Percentiles rank a stretch among this genome's conserved stretches.
These are phyloP conservation scores for Anaspis maculata DNA, from an alignment of 2,888 invertebrate genomes.

Conservation along the genomic window DNA sequence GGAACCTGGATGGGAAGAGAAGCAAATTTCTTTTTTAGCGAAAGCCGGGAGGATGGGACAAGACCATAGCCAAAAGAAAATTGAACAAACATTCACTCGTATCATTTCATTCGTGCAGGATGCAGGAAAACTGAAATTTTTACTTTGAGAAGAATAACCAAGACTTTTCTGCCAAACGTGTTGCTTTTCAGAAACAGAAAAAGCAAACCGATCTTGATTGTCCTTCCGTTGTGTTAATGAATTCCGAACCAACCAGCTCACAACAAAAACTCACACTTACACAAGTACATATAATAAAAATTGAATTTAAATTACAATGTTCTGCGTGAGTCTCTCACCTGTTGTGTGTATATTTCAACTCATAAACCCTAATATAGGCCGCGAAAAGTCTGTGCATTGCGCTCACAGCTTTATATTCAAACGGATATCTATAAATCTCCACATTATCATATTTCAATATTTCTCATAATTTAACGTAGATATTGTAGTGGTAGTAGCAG, in stretches of 20 bases:
- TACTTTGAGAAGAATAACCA: too few species aligned
- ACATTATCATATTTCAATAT: conserved; percentile 22
- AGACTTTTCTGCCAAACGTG: too few species aligned
- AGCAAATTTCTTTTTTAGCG: too few species aligned
- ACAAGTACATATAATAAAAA: conserved; percentile 13
- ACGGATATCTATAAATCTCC: conserved; percentile 26
- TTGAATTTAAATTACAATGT: conserved; percentile 23
- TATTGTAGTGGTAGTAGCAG: too few species aligned
- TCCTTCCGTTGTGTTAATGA: background rate
- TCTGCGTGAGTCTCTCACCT: conserved; percentile 42
- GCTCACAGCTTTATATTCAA: conserved; percentile 39
- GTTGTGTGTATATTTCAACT: conserved; percentile 19
- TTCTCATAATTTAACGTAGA: conserved; percentile 15
- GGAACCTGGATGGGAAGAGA: conserved; percentile 68
- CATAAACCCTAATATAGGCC: conserved; percentile 37
- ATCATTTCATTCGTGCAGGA: background rate
- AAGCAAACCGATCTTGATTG: too few species aligned
- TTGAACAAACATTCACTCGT: conserved; percentile 9
- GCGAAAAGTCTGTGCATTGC: conserved; percentile 44
- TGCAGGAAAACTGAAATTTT: too few species aligned
- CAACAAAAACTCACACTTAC: conserved; percentile 3
- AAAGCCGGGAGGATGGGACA: too few species aligned
- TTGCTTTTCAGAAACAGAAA: too few species aligned
- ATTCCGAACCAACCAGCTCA: too few species aligned
- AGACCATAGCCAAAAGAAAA: too few species aligned